Conservation (phyloP, 2,797 vertebrate genomes). For the Stomatorhinus walkeri region DNA sequence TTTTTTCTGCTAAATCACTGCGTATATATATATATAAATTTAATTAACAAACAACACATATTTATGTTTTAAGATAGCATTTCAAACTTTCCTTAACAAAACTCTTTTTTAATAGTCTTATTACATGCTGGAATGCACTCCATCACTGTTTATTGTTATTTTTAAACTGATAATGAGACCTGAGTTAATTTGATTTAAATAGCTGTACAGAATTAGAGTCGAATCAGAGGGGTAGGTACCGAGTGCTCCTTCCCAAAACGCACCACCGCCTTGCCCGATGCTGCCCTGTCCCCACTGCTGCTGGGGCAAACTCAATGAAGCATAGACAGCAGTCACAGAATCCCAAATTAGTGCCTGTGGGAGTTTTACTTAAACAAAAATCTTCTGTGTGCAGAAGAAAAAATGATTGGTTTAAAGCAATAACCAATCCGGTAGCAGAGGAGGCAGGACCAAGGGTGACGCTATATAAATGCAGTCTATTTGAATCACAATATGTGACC, state of each 20-base stretch:
- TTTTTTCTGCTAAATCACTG: conserved; percentile 40
- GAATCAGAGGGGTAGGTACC: conserved; percentile 30
- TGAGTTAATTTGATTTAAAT: conserved; percentile 38
- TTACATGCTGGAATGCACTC: conserved; percentile 26
- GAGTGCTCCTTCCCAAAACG: conserved; percentile 30
- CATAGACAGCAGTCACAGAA: background rate
- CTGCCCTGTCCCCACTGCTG: conserved; percentile 22
- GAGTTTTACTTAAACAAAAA: background rate
- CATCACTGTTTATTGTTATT: conserved; percentile 13
- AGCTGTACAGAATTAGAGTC: conserved; percentile 26
- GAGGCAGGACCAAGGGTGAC: background rate
- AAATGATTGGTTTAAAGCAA: background rate
- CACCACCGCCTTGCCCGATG: conserved; percentile 21
- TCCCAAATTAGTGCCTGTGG: background rate
- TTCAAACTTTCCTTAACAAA: conserved; percentile 30
- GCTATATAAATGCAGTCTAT: too few species aligned
- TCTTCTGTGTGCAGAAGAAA: background rate
- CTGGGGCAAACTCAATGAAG: background rate
- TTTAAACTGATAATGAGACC: conserved; percentile 39
- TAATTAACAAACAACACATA: conserved; percentile 41
- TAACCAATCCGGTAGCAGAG: background rate
- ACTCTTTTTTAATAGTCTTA: conserved; percentile 23
- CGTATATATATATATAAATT: conserved; percentile 35
- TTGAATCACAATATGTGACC: background rate
- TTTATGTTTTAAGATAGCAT: conserved; percentile 36